Percentiles rank a stretch among this genome's conserved stretches.
Conservation (phyloP, 2,888 invertebrate genomes). For the Brachynemurus nebulosus region DNA sequence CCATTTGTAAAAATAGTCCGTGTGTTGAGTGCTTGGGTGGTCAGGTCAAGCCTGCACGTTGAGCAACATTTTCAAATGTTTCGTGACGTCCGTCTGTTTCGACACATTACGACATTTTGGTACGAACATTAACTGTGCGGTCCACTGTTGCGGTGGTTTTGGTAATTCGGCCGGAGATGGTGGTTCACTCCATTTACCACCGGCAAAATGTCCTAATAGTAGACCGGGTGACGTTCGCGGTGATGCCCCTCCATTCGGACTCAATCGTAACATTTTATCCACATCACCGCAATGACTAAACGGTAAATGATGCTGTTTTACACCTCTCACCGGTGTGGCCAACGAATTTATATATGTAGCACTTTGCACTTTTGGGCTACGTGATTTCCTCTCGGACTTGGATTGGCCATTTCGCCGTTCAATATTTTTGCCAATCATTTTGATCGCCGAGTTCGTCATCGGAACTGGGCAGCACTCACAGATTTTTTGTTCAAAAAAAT, state of each 20-base stretch:
- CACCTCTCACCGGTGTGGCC: slow-evolving; percentile 11
- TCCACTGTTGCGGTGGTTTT: slow-evolving; percentile 60
- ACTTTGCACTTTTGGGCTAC: slow-evolving; percentile 7
- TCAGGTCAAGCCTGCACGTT: slow-evolving; percentile 32
- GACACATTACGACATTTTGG: slow-evolving; percentile 31
- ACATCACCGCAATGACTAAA: neutral
- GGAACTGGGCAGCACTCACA: neutral
- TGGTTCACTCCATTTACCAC: slow-evolving; percentile 55
- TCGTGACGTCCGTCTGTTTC: slow-evolving; percentile 25
- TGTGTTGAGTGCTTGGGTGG: slow-evolving; percentile 8
- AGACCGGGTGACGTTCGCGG: slow-evolving; percentile 28
- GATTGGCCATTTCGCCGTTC: slow-evolving; percentile 8
- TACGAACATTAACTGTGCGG: slow-evolving; percentile 45
- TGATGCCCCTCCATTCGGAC: slow-evolving; percentile 5
- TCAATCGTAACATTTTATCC: slow-evolving; percentile 1
- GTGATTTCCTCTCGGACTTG: slow-evolving; percentile 6
- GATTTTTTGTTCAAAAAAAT: slow-evolving; percentile 2
- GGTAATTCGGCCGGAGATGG: slow-evolving; percentile 59
- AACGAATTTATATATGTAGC: slow-evolving; percentile 10
- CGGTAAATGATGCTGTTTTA: neutral
- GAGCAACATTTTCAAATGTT: slow-evolving; percentile 30
- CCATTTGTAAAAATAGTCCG: slow-evolving; percentile 4
- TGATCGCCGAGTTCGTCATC: slow-evolving; percentile 15
- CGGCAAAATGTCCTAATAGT: slow-evolving; percentile 42
- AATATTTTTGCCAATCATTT: slow-evolving; percentile 15